phyloP scores from a whole-genome alignment of 2,113 vertebrate species.

The Cavia aperea region DNA sequence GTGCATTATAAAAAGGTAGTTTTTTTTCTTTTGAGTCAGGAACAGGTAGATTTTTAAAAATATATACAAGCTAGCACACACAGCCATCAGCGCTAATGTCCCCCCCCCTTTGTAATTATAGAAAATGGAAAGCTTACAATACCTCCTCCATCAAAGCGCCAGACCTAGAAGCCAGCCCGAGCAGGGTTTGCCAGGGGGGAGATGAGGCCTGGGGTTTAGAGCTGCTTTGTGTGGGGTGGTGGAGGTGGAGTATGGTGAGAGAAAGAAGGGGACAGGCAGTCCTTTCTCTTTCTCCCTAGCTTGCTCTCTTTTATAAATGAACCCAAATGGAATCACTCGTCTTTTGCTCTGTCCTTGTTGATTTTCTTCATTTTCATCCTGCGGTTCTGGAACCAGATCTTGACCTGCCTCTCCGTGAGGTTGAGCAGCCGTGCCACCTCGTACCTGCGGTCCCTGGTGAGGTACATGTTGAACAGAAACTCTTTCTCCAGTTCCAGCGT shows the following conservation, averaged over 20 bases:
- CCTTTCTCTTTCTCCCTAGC: conserved; percentile 43
- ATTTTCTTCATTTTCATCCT: conserved; percentile 99
- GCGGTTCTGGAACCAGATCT: conserved; percentile 99
- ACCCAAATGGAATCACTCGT: conserved; percentile 79
- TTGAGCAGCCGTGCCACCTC: conserved; percentile 94
- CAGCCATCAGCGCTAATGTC: conserved; percentile 74
- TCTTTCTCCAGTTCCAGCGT: conserved; percentile 98
- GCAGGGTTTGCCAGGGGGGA: conserved; percentile 61
- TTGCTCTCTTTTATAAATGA: conserved; percentile 41
- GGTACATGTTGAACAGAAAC: conserved; percentile 99
- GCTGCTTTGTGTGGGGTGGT: conserved; percentile 61
- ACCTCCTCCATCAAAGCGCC: conserved; percentile 73
- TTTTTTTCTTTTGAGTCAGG: conserved; percentile 74
- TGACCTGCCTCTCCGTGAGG: conserved; percentile 98
- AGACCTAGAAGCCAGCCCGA: conserved; percentile 65
- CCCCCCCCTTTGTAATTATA: conserved; percentile 68
- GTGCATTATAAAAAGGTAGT: conserved; percentile 95
- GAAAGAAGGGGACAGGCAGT: not conserved
- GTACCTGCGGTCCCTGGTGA: conserved; percentile 96
- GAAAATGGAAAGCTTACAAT: conserved; percentile 77
- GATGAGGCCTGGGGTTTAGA: conserved; percentile 73
- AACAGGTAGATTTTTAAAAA: conserved; percentile 81
- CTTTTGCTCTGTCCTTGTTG: conserved; percentile 94
- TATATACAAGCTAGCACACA: conserved; percentile 74
- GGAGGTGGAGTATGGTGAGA: conserved; percentile 32